Percentiles rank a stretch among this genome's conserved stretches.
These are phyloP conservation scores for Pagetopsis macropterus DNA, from an alignment of 2,797 vertebrate genomes.

Conservation along the genomic window DNA sequence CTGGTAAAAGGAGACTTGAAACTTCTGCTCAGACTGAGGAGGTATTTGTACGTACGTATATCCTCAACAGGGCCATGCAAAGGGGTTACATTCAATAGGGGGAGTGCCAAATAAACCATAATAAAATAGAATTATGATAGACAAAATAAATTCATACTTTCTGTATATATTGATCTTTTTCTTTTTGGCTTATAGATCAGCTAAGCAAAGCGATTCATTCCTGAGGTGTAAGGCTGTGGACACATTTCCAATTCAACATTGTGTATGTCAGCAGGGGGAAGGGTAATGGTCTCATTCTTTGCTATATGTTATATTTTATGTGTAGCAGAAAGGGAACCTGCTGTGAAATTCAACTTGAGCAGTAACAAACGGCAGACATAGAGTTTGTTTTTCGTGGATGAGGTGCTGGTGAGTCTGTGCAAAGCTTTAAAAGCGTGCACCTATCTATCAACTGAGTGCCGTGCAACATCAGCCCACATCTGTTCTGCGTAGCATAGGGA, in stretches of 20 bases:
- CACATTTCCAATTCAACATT: slow-evolving; percentile 12
- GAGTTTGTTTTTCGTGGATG: slow-evolving; percentile 22
- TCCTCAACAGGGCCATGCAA: slow-evolving; percentile 50
- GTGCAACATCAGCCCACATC: slow-evolving; percentile 9
- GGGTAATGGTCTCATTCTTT: slow-evolving; percentile 14
- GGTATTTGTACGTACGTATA: slow-evolving; percentile 12
- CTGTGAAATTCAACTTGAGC: background rate
- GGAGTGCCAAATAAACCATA: slow-evolving; percentile 71
- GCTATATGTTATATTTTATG: slow-evolving; percentile 21
- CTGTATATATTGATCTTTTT: slow-evolving; percentile 62
- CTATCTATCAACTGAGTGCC: slow-evolving; percentile 3
- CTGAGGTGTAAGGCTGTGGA: slow-evolving; percentile 75
- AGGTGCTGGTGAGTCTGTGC: slow-evolving; percentile 16
- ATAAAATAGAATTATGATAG: slow-evolving; percentile 81
- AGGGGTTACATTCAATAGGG: slow-evolving; percentile 66
- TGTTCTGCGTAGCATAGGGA: slow-evolving; percentile 1
- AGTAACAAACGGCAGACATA: slow-evolving; percentile 21
- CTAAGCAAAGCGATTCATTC: slow-evolving; percentile 72
- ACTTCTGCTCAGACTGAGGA: slow-evolving; percentile 33
- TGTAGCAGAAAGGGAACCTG: background rate
- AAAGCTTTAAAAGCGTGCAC: slow-evolving; percentile 22
- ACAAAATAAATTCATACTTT: slow-evolving; percentile 78
- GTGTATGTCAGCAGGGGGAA: background rate
- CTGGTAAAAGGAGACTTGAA: slow-evolving; percentile 20
- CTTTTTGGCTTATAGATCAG: slow-evolving; percentile 69